Percentiles rank a stretch among this genome's conserved stretches.
Conservation (phyloP, 2,888 invertebrate genomes). For the Branchipolynoe longqiensis region DNA sequence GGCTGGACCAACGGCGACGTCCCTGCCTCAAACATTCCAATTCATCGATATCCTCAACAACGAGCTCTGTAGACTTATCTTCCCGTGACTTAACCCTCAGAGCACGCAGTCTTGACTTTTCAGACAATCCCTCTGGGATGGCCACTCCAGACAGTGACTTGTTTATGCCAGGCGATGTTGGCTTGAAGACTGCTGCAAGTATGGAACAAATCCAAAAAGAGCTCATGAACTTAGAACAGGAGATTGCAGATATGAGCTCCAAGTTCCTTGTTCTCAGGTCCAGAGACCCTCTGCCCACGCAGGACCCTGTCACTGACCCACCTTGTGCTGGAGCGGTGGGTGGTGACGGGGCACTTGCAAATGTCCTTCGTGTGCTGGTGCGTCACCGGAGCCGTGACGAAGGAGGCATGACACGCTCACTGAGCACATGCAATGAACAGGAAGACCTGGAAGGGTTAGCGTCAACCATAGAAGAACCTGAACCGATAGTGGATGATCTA, state of each 20-base stretch:
- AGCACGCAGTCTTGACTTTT: slow-evolving; percentile 31
- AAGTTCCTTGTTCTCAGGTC: slow-evolving; percentile 23
- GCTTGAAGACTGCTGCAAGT: slow-evolving; percentile 45
- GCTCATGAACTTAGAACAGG: slow-evolving; percentile 46
- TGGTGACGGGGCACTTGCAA: neutral
- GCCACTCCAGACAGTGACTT: slow-evolving; percentile 59
- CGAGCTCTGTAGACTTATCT: slow-evolving; percentile 34
- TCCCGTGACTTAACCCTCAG: slow-evolving; percentile 53
- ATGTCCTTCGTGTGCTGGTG: slow-evolving; percentile 23
- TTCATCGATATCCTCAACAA: slow-evolving; percentile 24
- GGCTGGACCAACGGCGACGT: slow-evolving; percentile 18
- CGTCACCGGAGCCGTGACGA: slow-evolving; percentile 27
- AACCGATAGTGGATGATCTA: neutral
- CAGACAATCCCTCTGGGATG: slow-evolving; percentile 45
- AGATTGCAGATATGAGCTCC: slow-evolving; percentile 60
- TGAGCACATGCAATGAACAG: neutral
- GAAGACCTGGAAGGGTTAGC: neutral
- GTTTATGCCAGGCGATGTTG: slow-evolving; percentile 24
- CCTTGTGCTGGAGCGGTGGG: neutral
- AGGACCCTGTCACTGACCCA: too few species aligned
- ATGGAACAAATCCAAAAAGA: slow-evolving; percentile 63
- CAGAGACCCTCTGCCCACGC: slow-evolving; percentile 19
- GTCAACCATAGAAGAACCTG: too few species aligned
- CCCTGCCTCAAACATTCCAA: slow-evolving; percentile 24
- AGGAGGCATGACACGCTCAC: slow-evolving; percentile 15